Evolutionary conservation across 2,888 invertebrate species (phyloP), one percentile per base, ranked within the genome.

Genomic region (Oconnorella tubifera): DNA sequence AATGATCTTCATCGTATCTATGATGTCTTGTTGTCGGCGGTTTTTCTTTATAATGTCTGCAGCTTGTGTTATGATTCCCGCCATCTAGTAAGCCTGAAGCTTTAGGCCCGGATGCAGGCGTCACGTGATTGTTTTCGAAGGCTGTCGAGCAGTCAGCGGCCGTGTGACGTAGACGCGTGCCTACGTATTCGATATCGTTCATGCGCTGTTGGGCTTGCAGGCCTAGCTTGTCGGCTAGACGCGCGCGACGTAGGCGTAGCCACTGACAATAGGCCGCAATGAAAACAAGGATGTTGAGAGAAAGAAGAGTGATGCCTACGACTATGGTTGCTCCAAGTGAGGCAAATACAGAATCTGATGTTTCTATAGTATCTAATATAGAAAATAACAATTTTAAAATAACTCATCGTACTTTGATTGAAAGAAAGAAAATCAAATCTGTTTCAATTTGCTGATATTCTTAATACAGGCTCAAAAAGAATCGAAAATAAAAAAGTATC

Each of bases 191-290:
- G 10, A 51, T 25, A 27, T 51, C 53, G 53, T 10, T 51, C 53
- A 51, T 51, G 14, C 25, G 53, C 10, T 23, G 53, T 27, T 51
- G 53, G 4, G 10, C 53, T 25, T 51, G 53, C 53, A 19, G 6
- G 60, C 33, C 59, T n/a, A 32, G 19, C 40, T 59, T 48, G 28
- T 48, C 50, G 28, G 40, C 28, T 14, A 50, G 25, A 19, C 31
- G 40, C 23, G 59, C 27, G 48, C 29, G 59, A 27, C 59, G 59
- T n/a, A 59, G 50, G 10, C 59, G 59, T 2, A 83, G 81, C 64
- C 83, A 74, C 78, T 95, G 94, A 78, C 95, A 95, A 80, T 94
- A 95, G 0, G 95, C 92, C 2, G 92, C 94, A 62, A 94, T 94
- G 78, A 95, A 95, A 77, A 96, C 92, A 32, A 95, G 84, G 56